Evolutionary conservation across 2,888 invertebrate species (phyloP), one percentile per base, ranked within the genome.

Genomic region (Archips crataeganus): DNA sequence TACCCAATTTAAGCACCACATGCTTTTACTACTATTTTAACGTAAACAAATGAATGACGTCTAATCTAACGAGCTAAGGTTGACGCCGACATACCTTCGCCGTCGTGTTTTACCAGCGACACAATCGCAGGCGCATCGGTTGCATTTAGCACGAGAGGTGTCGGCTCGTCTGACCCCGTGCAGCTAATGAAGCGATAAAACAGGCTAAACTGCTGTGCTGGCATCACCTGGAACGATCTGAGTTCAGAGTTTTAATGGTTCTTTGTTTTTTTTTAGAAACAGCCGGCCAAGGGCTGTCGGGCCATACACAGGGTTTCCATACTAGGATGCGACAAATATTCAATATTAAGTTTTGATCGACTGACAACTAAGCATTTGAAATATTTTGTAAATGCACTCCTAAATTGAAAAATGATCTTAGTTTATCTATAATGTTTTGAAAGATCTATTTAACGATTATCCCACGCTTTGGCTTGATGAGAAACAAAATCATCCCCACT

Each of bases 91-190:
- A 74, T 65, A 70, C 68, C 59, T 15, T 15, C 61, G 45, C 32
- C 42, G 64, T 69, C 74, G 74, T 74, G 74, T 74, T 74, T 65
- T 72, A 72, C 67, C 71, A 72, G 74, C 39, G 51, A 68, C 80
- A 77, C 87, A 88, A 93, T 93, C 92, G 79, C 79, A 78, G 79
- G 84, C 85, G 82, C 84, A 92, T 93, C 91, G 79, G 84, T 72
- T 76, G 83, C 90, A 89, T 90, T 92, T 74, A 90, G 88, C 91
- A 87, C 88, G 87, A 85, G 82, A 91, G 90, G 92, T 89, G 93
- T 92, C 84, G 87, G 85, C 75, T 76, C 61, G 70, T 23, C 75
- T 77, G 80, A 80, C 82, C 81, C 57, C 81, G 79, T 82, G 81
- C 82, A 81, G 79, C 79, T 90, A 89, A 89, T 89, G 88, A 89